These are phyloP conservation scores for Ophioninae sp. DNA, from an alignment of 2,888 invertebrate genomes.

Conservation along the genomic window DNA sequence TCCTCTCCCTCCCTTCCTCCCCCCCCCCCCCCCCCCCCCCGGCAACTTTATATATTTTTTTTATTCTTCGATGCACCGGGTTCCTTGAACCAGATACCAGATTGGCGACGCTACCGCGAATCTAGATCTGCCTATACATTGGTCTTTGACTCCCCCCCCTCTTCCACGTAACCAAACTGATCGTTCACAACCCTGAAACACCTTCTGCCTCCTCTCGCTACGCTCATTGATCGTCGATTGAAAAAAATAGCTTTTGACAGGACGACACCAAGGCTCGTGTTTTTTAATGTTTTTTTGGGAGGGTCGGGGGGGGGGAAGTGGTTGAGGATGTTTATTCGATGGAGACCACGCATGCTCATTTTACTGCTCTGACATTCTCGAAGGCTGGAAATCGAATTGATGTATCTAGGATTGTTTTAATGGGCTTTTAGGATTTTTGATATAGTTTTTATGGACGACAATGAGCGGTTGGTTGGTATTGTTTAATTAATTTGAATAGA, in stretches of 20 bases:
- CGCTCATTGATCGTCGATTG: slow-evolving; percentile 79
- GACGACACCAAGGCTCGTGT: slow-evolving; percentile 48
- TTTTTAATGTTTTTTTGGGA: slow-evolving; percentile 18
- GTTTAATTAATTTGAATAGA: too few species aligned
- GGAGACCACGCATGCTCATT: too few species aligned
- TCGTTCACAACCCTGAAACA: not conserved
- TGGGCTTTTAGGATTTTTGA: too few species aligned
- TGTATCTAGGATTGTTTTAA: too few species aligned
- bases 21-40: too few species aligned
- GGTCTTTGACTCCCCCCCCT: slow-evolving; percentile 74
- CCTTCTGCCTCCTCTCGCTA: slow-evolving; percentile 19
- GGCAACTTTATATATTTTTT: not conserved
- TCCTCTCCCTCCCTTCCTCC: too few species aligned
- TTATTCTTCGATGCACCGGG: slow-evolving; percentile 66
- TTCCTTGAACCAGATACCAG: slow-evolving; percentile 81
- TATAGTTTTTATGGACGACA: too few species aligned
- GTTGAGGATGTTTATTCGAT: too few species aligned
- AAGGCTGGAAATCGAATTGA: too few species aligned
- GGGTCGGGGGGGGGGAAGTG: too few species aligned
- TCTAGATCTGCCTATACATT: slow-evolving; percentile 80
- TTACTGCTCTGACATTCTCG: too few species aligned
- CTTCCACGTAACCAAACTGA: not conserved
- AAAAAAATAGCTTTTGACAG: slow-evolving; percentile 70
- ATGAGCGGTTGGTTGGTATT: too few species aligned
- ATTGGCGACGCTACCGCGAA: slow-evolving; percentile 79